Conservation (phyloP, 2,888 invertebrate genomes). For the Schizotus pectinicornis region DNA sequence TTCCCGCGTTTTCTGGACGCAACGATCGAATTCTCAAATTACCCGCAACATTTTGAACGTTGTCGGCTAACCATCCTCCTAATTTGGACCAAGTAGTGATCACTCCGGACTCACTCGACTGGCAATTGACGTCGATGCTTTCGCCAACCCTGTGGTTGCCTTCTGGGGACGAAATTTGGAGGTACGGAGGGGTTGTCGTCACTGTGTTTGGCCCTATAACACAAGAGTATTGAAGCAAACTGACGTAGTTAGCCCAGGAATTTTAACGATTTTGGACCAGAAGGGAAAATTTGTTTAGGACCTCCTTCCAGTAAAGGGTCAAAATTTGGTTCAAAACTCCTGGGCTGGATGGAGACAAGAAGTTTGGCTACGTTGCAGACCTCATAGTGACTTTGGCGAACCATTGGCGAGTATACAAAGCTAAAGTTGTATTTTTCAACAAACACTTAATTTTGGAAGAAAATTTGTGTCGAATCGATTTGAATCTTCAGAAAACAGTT, state of each 20-base stretch:
- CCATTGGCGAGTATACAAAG: too few relatives aligned
- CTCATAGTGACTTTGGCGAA: too few relatives aligned
- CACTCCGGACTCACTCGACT: constrained; percentile 63
- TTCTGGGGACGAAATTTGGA: constrained; percentile 45
- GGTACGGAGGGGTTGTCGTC: constrained; percentile 24
- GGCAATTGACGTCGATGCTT: constrained; percentile 68
- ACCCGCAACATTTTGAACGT: constrained; percentile 65
- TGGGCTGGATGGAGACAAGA: too few relatives aligned
- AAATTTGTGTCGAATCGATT: too few relatives aligned
- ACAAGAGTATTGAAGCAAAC: not conserved
- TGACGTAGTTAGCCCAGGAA: not conserved
- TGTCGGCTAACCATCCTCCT: constrained; percentile 63
- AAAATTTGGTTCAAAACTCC: too few relatives aligned
- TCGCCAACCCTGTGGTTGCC: constrained; percentile 62
- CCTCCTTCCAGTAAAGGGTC: too few relatives aligned
- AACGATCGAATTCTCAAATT: constrained; percentile 65
- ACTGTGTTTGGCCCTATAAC: constrained; percentile 19
- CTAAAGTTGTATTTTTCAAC: too few relatives aligned
- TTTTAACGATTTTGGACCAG: too few relatives aligned
- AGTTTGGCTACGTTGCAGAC: too few relatives aligned
- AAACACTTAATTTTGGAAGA: too few relatives aligned
- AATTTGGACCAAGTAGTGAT: constrained; percentile 68
- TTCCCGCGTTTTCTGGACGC: constrained; percentile 67
- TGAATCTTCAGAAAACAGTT: too few relatives aligned
- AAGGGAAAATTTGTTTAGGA: too few relatives aligned